Evolutionary conservation across 2,797 vertebrate genomes (phyloP).

Genomic region (Liparis tanakae): DNA sequence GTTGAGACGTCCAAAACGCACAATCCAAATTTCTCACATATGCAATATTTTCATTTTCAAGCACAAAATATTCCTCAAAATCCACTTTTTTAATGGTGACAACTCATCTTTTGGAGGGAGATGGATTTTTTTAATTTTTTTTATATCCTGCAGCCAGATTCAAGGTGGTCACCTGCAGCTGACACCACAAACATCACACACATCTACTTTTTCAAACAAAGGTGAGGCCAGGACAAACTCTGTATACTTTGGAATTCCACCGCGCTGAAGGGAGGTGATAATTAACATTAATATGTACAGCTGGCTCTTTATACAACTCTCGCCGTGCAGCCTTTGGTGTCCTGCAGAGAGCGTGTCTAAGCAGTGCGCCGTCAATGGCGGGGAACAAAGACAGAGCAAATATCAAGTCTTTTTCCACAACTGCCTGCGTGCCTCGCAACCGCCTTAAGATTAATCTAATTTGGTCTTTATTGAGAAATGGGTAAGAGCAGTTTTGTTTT

Average conservation of each 20-base stretch:
- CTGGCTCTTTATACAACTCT: conserved; percentile 64
- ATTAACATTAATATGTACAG: conserved; percentile 75
- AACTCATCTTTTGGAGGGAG: not conserved
- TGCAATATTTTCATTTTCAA: conserved; percentile 20
- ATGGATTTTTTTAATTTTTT: not conserved
- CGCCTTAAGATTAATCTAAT: conserved; percentile 84
- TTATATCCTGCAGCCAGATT: conserved; percentile 12
- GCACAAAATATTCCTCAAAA: not conserved
- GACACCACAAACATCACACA: conserved; percentile 40
- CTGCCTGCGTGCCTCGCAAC: conserved; percentile 64
- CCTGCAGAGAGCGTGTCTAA: conserved; percentile 70
- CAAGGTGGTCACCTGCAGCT: conserved; percentile 36
- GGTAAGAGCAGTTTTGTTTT: conserved; percentile 86
- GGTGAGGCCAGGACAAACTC: conserved; percentile 60
- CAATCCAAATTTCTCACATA: not conserved
- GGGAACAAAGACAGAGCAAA: conserved; percentile 74
- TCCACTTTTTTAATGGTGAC: conserved; percentile 5
- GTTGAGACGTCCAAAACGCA: not conserved
- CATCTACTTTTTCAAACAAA: conserved; percentile 49
- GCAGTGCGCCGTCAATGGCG: conserved; percentile 66
- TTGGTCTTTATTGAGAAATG: conserved; percentile 86
- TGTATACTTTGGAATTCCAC: conserved; percentile 56
- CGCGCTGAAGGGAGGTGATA: conserved; percentile 64
- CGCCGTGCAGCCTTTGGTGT: conserved; percentile 73
- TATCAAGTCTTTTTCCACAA: conserved; percentile 76